Base-by-base conservation (phyloP, 2,113 vertebrate genomes). In the Spermophilus dauricus region DNA sequence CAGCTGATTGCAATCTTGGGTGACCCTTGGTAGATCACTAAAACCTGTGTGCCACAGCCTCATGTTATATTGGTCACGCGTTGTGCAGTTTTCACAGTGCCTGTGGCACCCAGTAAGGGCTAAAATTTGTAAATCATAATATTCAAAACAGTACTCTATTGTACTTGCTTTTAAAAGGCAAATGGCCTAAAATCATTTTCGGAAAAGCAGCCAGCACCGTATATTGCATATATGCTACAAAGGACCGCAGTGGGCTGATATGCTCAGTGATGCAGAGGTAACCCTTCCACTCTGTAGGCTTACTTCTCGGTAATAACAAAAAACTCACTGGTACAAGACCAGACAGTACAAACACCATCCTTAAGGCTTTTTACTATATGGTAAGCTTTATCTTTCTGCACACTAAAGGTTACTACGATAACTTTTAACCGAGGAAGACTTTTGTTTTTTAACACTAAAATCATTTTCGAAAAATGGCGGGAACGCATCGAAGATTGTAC, bases 381-480 rank as follows among this genome's bases (percentile, higher is more conserved):
- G 0, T n/a, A 42, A 75, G 17, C 1, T 5, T 39, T 18, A 24
- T 69, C 30, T n/a, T 83, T 75, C 13, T 48, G 32, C 28, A 91
- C 7, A 42, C 42, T 58, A 84, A n/a, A 16, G 34, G 42, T 61
- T 72, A 61, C 16, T 45, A 81, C 1, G 6, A 26, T 53, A 83
- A 93, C 45, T 80, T 67, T 5, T 42, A 28, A 53, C 53, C 0
- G 17, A 89, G 20, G 6, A 94, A n/a, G 42, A 4, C 17, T 94
- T 76, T 26, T n/a, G 89, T 76, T 10, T 48, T 30, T 14, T 34
- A 58, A 53, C 24, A 45, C 18, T 12, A 75, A 77, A 67, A 30
- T 5, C 1, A 67, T 37, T 88, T 91, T 76, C 5, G 5, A 90
- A 63, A 92, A 96, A 65, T 28, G 89, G 96, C 96, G 75, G 93